These are phyloP conservation scores for Gerosis bhagava DNA, from an alignment of 2,888 invertebrate genomes.

Conservation along the genomic window DNA sequence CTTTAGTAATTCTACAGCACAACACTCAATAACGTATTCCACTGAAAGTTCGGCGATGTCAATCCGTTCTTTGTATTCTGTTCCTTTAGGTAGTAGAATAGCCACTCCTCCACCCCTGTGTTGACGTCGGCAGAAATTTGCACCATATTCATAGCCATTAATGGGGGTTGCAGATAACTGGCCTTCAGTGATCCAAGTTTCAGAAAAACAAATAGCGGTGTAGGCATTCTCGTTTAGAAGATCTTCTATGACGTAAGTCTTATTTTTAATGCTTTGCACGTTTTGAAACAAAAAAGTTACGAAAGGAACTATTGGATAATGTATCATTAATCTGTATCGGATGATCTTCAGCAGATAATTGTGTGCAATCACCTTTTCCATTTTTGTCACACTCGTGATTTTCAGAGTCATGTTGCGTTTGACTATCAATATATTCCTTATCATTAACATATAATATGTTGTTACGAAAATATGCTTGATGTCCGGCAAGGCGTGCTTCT, in stretches of 20 bases:
- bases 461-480: too few relatives aligned
- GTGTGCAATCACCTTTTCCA: too few relatives aligned
- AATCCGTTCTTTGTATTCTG: slow-evolving; percentile 2
- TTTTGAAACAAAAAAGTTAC: slow-evolving; percentile 3
- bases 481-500: neutral
- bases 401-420: neutral
- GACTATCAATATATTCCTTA: neutral
- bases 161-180: neutral
- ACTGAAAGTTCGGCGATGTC: slow-evolving; percentile 1
- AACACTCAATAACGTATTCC: slow-evolving; percentile 5
- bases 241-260: neutral
- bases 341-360: too few relatives aligned
- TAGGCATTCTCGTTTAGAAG: neutral
- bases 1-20: neutral
- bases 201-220: neutral
- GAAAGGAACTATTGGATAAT: slow-evolving; percentile 5
- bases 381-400: too few relatives aligned
- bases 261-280: slow-evolving; percentile 10
- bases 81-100: slow-evolving; percentile 1
- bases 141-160: neutral
- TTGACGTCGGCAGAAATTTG: slow-evolving; percentile 1
- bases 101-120: slow-evolving; percentile 11
- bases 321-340: too few relatives aligned
- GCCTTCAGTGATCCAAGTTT: slow-evolving; percentile 9
- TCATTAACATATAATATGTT: too few relatives aligned